Evolutionary conservation across 2,113 vertebrate species (phyloP).

Genomic region (Dunckerocampus dactyliophorus): DNA sequence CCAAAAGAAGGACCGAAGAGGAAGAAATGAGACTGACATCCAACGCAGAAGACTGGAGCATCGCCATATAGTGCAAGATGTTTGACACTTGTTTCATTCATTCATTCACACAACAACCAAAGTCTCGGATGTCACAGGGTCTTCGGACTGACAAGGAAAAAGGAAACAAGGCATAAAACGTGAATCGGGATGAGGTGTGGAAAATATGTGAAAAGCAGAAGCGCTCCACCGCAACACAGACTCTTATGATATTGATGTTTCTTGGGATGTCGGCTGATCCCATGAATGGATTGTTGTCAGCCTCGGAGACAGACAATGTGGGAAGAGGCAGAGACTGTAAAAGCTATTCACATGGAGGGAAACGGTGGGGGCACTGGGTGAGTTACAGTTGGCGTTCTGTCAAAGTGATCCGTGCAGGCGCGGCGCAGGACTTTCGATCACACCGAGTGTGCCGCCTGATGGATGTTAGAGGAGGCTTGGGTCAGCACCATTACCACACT

Average conservation of each 20-base stretch:
- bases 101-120: too few species aligned
- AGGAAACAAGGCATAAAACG: slow-evolving; percentile 4
- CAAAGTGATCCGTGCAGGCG: not conserved
- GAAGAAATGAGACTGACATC: too few species aligned
- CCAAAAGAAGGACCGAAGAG: too few species aligned
- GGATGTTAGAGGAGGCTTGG: not conserved
- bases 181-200: slow-evolving; percentile 19
- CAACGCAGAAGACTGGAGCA: too few species aligned
- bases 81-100: too few species aligned
- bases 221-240: slow-evolving; percentile 42
- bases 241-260: slow-evolving; percentile 48
- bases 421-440: not conserved
- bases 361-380: not conserved
- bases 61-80: too few species aligned
- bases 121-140: too few species aligned
- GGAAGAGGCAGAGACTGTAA: slow-evolving; percentile 21
- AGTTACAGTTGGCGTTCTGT: slow-evolving; percentile 9
- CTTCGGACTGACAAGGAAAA: not conserved
- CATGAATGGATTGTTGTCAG: slow-evolving; percentile 51
- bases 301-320: slow-evolving; percentile 36
- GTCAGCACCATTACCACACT: not conserved
- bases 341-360: slow-evolving; percentile 4
- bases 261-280: slow-evolving; percentile 46
- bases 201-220: slow-evolving; percentile 44
- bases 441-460: not conserved